Conservation (phyloP, 2,113 vertebrate species). For the Plestiodon gilberti region DNA sequence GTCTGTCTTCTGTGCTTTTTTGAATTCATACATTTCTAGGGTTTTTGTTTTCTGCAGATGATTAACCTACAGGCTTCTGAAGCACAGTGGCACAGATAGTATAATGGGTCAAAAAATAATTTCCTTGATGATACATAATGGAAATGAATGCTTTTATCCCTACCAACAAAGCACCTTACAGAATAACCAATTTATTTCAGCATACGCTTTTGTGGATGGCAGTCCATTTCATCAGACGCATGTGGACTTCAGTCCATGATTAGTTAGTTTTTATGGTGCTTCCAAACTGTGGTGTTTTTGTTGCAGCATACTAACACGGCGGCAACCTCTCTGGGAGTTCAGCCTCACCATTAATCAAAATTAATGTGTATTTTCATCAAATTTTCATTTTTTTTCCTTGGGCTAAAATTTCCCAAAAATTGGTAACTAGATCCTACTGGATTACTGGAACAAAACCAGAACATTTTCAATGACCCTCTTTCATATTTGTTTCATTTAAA, state of each 20-base stretch:
- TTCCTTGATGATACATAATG: not conserved
- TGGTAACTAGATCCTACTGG: not conserved
- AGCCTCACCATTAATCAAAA: not conserved
- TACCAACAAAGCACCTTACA: no score
- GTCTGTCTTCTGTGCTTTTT: not conserved
- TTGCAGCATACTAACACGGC: no score
- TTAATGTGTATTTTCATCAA: not conserved
- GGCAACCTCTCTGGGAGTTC: no score
- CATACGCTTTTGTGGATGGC: no score
- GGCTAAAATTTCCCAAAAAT: not conserved
- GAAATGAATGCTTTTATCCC: not conserved
- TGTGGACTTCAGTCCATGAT: no score
- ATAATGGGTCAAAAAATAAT: not conserved
- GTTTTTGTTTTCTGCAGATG: no score
- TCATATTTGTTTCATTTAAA: not conserved
- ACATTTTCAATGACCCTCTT: not conserved
- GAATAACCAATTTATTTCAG: no score
- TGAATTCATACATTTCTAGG: not conserved
- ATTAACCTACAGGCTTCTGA: not conserved
- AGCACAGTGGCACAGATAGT: not conserved
- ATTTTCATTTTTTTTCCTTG: not conserved
- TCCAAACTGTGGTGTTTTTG: no score
- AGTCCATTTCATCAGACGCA: no score
- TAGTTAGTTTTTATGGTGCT: no score
- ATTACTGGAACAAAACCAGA: not conserved